Evolutionary conservation across 2,113 vertebrate species (phyloP), one percentile per base, ranked within the genome.

Genomic region (human (Homo sapiens)): DNA sequence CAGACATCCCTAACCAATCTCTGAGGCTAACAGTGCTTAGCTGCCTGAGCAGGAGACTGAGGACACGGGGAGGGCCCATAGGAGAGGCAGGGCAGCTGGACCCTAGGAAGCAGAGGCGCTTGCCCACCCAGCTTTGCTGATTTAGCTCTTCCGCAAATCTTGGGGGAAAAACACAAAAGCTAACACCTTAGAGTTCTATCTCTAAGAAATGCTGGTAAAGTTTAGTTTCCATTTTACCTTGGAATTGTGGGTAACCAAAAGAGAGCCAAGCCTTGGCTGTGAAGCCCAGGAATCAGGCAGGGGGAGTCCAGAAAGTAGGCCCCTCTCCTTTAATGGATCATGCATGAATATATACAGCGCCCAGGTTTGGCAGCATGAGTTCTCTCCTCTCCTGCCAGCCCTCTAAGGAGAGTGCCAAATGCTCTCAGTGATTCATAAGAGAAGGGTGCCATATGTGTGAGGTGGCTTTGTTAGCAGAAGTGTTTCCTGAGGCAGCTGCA

Each of bases 151-250:
- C 57, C 79, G 82, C 94, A 89, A 93, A 75, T 48, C 40, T n/a
- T 72, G 40, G 59, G 22, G 16, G 38, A 5, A n/a, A 84, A 84
- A 93, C 82, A 27, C 30, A 84, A 96, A 92, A 96, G 16, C 48
- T 40, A 92, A 27, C 16, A 68, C 27, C 43, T 91, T 40, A 45
- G 48, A 81, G 32, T 55, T 93, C 57, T 52, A 11, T 82, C 73
- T 90, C 93, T 76, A 78, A 84, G 30, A 84, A 35, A 95, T 73
- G 5, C 79, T 76, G 12, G 16, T 92, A 48, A 89, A 55, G 48
- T 89, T 97, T 59, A 97, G 78, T 95, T 96, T 95, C n/a, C 25
- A 93, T 93, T 93, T 94, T 79, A 89, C 68, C 68, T 27, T 89
- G 22, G 81, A 94, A 86, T 13, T 94, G 94, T 11, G 55, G 61